A percentile compares a stretch with the other conserved stretches of the same genome.
Conservation (phyloP, 1,140 invertebrate genomes). For the Eriocheir sinensis region DNA sequence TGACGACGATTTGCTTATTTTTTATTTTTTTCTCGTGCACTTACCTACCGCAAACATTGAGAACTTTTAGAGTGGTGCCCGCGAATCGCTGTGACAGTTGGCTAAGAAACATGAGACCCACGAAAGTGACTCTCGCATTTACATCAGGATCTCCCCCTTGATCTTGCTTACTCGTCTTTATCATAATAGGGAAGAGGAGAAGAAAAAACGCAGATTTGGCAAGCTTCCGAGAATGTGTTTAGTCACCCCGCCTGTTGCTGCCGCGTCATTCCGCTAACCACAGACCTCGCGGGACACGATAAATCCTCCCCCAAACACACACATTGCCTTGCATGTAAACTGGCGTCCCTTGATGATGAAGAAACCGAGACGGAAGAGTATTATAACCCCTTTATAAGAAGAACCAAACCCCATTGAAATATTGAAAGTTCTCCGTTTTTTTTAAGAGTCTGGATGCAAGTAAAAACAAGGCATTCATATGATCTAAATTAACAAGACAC, state of each 20-base stretch:
- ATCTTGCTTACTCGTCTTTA: conserved; percentile 4
- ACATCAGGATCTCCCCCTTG: conserved; percentile 11
- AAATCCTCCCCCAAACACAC: conserved; percentile 3
- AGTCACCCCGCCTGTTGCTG: neutral
- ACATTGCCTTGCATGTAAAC: neutral
- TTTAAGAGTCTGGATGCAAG: too few species aligned
- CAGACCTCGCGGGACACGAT: neutral
- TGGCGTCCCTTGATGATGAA: neutral
- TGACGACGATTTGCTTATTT: conserved; percentile 12
- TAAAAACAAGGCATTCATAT: too few species aligned
- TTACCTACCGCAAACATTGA: neutral
- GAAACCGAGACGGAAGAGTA: too few species aligned
- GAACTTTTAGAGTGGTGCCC: neutral
- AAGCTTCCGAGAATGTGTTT: neutral
- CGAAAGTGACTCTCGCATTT: conserved; percentile 24
- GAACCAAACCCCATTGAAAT: too few species aligned
- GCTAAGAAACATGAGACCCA: neutral
- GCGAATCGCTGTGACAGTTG: neutral
- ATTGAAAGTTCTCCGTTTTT: too few species aligned
- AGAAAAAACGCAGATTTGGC: conserved; percentile 10
- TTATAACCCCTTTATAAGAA: too few species aligned
- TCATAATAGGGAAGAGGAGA: neutral
- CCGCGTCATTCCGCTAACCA: neutral
- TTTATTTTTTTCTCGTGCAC: neutral
- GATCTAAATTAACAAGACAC: too few species aligned